Base-by-base conservation (phyloP, 1,140 invertebrate genomes). In the Notospermus geniculatus region DNA sequence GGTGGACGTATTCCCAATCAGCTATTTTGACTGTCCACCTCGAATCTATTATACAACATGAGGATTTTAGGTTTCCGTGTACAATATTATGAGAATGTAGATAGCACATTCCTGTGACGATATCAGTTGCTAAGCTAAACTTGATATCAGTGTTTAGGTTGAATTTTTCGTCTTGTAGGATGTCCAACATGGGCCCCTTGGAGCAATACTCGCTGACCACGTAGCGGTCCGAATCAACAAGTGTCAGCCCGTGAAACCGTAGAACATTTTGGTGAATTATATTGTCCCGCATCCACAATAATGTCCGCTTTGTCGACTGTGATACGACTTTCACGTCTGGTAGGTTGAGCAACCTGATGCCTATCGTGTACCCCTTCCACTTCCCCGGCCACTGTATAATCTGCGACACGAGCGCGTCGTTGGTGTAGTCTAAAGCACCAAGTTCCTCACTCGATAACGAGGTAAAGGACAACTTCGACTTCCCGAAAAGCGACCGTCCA, bases 361-460 rank as follows among this genome's bases (percentile, higher is more conserved):
- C 68, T 4, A 73, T 59, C 2, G 39, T 57, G 46, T 66, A 57
- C 22, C 57, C 61, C 27, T 67, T 65, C 53, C 62, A 72, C 60
- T 62, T 70, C 2, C 70, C 71, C 4, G 74, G 74, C 72, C 74
- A 76, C 50, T 76, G 74, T 23, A 76, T 56, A 23, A 76, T 66
- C 19, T 75, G 66, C 2, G 19, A 27, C 5, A 46, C 27, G 22
- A 22, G n/a, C 4, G 22, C 54, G 22, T 23, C 28, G 41, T 32
- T 25, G 68, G 32, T n/a, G 69, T 64, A 13, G 39, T 32, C 57
- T 43, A 1, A 28, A 13, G 61, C 64, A 7, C 55, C 25, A 11
- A 65, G 64, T 0, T 71, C 70, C 28, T 64, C 39, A 13, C 64
- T 67, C 2, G 53, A 50, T 13, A 65, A 23, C 2, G 67, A 71